These are phyloP conservation scores for Xiphophorus maculatus DNA, from an alignment of 2,113 vertebrate genomes.

Conservation along the genomic window DNA sequence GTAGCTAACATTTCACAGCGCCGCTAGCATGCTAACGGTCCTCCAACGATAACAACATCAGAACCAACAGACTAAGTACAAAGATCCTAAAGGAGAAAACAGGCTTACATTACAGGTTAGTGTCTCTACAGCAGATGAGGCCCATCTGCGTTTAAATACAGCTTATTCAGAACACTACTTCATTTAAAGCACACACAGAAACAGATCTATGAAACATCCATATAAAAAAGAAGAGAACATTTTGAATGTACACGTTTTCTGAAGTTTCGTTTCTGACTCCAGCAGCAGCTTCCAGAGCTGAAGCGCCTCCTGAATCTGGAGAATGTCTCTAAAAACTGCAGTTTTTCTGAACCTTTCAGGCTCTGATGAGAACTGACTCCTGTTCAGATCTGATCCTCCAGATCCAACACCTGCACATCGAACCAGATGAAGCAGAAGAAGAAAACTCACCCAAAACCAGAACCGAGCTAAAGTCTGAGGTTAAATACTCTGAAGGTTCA, in stretches of 20 bases:
- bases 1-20: constrained; percentile 63
- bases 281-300: too few relatives aligned
- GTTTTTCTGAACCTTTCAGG: not conserved
- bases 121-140: constrained; percentile 47
- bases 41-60: constrained; percentile 31
- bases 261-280: constrained; percentile 3
- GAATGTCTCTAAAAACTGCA: not conserved
- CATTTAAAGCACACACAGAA: constrained; percentile 72
- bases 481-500: not conserved
- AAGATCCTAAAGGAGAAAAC: constrained; percentile 11
- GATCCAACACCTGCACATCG: not conserved
- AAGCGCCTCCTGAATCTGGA: not conserved
- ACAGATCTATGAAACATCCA: constrained; percentile 55
- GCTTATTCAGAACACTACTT: constrained; percentile 81
- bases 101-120: constrained; percentile 50
- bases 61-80: constrained; percentile 14
- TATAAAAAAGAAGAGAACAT: constrained; percentile 7
- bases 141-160: constrained; percentile 75
- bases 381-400: too few relatives aligned
- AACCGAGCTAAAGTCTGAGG: too few relatives aligned
- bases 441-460: not conserved
- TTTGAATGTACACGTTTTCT: constrained; percentile 4
- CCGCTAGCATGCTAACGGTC: constrained; percentile 40
- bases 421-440: too few relatives aligned
- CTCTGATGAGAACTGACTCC: not conserved